Conservation (phyloP, 2,113 vertebrate genomes). For the Rhinolophus ferrumequinum region DNA sequence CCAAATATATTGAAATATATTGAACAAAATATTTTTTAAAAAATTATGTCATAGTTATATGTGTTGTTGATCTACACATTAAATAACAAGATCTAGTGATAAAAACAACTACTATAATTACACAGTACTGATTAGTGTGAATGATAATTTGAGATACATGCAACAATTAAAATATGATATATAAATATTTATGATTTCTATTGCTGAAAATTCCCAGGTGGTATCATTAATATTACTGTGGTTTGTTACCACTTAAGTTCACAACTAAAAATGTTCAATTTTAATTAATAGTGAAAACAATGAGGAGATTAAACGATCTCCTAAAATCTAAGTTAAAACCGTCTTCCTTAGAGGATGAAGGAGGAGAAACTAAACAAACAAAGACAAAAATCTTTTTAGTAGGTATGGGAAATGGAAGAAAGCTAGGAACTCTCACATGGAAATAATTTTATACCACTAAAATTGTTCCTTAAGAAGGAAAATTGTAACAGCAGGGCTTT, state of each 20-base stretch:
- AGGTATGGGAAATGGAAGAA: neutral
- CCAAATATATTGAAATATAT: neutral
- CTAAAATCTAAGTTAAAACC: neutral
- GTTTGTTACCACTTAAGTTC: neutral
- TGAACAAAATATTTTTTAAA: neutral
- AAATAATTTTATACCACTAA: neutral
- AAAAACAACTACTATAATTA: neutral
- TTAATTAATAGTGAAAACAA: neutral
- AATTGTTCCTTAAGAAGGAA: neutral
- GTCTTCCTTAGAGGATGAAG: neutral
- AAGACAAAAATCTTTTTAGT: neutral
- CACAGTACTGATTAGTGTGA: neutral
- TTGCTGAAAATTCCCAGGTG: neutral
- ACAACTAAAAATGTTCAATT: conserved; percentile 13
- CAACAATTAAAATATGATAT: neutral
- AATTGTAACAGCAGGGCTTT: neutral
- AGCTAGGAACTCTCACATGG: neutral
- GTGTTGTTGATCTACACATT: neutral
- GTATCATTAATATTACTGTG: neutral
- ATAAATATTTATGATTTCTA: neutral
- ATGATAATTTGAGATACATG: neutral
- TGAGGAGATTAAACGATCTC: neutral
- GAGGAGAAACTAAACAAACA: neutral
- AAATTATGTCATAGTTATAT: neutral
- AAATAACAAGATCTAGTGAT: neutral